A percentile compares a stretch with the other conserved stretches of the same genome.
Evolutionary conservation across 2,888 invertebrate species (phyloP).

Genomic region (Syrista parreyssii): DNA sequence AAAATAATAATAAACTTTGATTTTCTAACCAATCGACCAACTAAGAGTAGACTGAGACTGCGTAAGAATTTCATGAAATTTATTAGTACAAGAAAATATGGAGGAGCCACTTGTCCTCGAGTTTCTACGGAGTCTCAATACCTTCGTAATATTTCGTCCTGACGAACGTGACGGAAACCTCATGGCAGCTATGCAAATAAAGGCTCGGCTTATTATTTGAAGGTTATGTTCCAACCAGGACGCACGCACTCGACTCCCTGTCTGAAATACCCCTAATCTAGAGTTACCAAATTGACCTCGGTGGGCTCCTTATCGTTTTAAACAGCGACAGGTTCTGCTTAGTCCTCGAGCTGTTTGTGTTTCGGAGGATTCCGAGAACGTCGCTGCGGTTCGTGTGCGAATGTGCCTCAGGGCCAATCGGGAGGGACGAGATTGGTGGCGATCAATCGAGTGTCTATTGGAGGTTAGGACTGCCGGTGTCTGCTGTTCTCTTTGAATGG

Average conservation of each 20-base stretch:
- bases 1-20: not conserved
- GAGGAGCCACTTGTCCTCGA: not conserved
- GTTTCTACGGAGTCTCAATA: not conserved
- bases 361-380: conserved; percentile 17
- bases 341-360: conserved; percentile 22
- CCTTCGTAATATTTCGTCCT: not conserved
- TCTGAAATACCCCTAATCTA: not conserved
- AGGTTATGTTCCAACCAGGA: not conserved
- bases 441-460: not conserved
- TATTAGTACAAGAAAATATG: no score
- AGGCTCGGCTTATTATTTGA: not conserved
- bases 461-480: not conserved
- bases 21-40: not conserved
- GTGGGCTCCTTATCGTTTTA: not conserved
- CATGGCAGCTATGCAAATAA: not conserved
- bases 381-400: not conserved
- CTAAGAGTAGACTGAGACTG: not conserved
- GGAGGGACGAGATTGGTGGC: not conserved
- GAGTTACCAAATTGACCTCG: conserved; percentile 8
- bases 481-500: no score
- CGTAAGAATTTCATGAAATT: not conserved
- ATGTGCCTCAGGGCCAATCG: not conserved
- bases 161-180: not conserved
- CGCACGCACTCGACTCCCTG: not conserved
- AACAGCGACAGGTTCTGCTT: conserved; percentile 7